Percentiles rank a stretch among this genome's conserved stretches.
Evolutionary conservation across 2,888 invertebrate genomes (phyloP).

Genomic region (Dichetophora obliterata): DNA sequence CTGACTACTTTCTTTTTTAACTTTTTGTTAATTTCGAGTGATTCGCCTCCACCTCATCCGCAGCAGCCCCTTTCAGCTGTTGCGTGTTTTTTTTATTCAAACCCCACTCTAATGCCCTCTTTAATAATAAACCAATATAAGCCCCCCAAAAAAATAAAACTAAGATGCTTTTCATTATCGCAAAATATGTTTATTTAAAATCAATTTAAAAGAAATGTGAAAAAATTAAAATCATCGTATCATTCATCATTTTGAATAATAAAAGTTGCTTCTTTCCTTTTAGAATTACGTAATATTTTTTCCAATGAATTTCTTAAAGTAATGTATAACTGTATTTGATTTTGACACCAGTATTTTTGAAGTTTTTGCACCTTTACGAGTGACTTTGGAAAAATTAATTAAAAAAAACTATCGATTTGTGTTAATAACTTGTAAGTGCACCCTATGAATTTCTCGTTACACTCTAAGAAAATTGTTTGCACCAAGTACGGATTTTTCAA

Average conservation of each 20-base stretch:
- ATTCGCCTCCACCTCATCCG: background rate
- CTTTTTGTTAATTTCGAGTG: constrained; percentile 1
- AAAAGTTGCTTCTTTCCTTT: constrained; percentile 4
- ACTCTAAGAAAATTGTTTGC: constrained; percentile 16
- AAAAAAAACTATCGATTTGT: constrained; percentile 9
- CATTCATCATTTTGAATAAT: constrained; percentile 52
- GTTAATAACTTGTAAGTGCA: constrained; percentile 32
- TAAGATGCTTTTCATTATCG: constrained; percentile 70
- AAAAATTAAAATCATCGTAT: constrained; percentile 59
- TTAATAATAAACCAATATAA: constrained; percentile 45
- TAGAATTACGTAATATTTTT: constrained; percentile 3
- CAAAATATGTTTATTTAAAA: constrained; percentile 47
- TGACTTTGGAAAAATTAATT: constrained; percentile 16
- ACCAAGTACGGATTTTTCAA: constrained; percentile 40
- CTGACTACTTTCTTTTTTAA: constrained; percentile 8
- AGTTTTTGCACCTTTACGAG: constrained; percentile 18
- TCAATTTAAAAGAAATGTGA: constrained; percentile 43
- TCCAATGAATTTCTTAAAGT: constrained; percentile 12
- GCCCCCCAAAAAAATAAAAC: constrained; percentile 51
- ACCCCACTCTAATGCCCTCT: constrained; percentile 34
- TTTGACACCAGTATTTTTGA: constrained; percentile 6
- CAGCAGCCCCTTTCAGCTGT: constrained; percentile 40
- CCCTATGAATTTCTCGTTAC: background rate
- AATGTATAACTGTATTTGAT: constrained; percentile 17
- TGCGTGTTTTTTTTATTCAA: constrained; percentile 33